Evolutionary conservation across 2,113 vertebrate genomes (phyloP).

Genomic region (Cynocephalus volans): DNA sequence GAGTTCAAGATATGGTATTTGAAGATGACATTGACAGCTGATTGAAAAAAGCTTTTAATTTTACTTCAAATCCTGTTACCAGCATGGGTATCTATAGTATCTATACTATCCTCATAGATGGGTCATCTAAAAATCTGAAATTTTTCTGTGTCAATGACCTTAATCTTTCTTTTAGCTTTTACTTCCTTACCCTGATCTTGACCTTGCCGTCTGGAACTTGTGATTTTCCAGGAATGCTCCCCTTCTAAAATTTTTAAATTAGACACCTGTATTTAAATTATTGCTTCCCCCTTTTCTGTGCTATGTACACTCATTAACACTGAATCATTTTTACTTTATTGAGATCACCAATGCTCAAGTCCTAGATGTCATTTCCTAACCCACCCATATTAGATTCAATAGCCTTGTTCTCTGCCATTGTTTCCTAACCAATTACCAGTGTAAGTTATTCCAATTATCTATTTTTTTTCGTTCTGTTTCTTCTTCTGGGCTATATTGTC

Average conservation of each 20-base stretch:
- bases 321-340: not conserved
- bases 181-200: not conserved
- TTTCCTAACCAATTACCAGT: not conserved
- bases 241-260: not conserved
- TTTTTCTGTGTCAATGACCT: not conserved
- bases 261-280: not conserved
- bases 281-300: not conserved
- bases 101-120: not conserved
- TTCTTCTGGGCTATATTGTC: not conserved
- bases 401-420: not conserved
- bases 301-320: not conserved
- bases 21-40: not conserved
- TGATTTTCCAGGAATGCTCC: not conserved
- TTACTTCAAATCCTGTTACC: not conserved
- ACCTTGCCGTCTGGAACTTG: not conserved
- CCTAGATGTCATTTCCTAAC: not conserved
- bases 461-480: not conserved
- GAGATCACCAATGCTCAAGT: not conserved
- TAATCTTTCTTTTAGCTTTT: not conserved
- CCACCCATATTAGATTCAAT: not conserved
- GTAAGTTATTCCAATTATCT: not conserved
- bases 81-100: not conserved
- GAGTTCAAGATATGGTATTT: not conserved
- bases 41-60: not conserved
- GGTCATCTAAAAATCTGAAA: not conserved